phyloP scores from a whole-genome alignment of 2,888 invertebrate genomes.

The Tuta absoluta region DNA sequence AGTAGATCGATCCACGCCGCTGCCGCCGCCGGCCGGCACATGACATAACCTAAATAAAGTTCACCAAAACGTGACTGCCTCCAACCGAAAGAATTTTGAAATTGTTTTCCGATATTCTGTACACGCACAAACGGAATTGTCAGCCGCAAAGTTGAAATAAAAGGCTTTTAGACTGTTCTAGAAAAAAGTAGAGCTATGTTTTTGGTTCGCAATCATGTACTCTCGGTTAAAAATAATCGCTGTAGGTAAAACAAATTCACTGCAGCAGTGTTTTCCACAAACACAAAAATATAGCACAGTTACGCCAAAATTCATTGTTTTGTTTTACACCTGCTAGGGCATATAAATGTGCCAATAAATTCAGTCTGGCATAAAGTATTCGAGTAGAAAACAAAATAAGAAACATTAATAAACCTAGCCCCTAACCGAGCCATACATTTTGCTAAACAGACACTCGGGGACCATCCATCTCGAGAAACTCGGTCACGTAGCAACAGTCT shows the following conservation, averaged over 20 bases:
- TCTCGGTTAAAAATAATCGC: too few species aligned
- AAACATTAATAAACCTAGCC: conserved; percentile 16
- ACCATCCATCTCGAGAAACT: conserved; percentile 58
- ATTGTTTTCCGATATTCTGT: not conserved
- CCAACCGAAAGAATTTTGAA: not conserved
- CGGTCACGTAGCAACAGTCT: conserved; percentile 57
- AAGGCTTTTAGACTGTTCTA: too few species aligned
- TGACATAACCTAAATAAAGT: conserved; percentile 5
- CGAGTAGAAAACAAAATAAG: not conserved
- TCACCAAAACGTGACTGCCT: not conserved
- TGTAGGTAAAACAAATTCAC: too few species aligned
- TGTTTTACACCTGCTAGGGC: not conserved
- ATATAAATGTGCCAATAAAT: conserved; percentile 5
- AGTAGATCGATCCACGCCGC: conserved; percentile 44
- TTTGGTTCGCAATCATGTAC: too few species aligned
- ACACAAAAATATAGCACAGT: too few species aligned
- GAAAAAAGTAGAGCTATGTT: too few species aligned
- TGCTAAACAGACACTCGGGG: not conserved
- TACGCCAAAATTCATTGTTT: too few species aligned
- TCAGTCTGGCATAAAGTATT: not conserved
- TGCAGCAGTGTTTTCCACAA: too few species aligned
- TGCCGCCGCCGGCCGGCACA: conserved; percentile 5
- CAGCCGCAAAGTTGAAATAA: too few species aligned
- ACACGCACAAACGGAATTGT: not conserved
- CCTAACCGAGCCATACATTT: conserved; percentile 30